phyloP scores from a whole-genome alignment of 2,888 invertebrate genomes.

The Drosophila austrosaltans region DNA sequence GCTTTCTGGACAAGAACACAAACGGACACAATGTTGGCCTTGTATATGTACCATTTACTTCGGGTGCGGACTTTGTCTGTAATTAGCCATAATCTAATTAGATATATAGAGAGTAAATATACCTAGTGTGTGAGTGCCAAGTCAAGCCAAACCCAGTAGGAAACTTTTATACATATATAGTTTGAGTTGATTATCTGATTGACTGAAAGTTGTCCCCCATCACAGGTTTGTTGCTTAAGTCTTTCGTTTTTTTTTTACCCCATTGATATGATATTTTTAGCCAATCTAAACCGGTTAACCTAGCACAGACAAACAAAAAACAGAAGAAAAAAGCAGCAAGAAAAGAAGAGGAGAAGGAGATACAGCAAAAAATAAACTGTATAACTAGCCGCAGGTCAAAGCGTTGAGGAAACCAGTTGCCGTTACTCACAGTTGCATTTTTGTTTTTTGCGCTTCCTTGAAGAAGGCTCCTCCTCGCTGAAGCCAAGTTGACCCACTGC shows the following conservation, averaged over 20 bases:
- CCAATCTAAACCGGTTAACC: conserved; percentile 28
- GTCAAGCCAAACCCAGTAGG: conserved; percentile 31
- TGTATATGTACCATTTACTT: conserved; percentile 29
- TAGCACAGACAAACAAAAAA: conserved; percentile 26
- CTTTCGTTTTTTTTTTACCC: conserved; percentile 53
- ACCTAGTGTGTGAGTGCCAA: conserved; percentile 21
- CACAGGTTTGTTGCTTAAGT: conserved; percentile 38
- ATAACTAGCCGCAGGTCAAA: conserved; percentile 67
- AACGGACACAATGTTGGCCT: conserved; percentile 44
- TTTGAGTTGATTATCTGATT: conserved; percentile 34
- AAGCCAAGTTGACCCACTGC: conserved; percentile 67
- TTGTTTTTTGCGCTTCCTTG: conserved; percentile 56
- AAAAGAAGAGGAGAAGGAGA: not conserved
- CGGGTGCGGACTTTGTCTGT: conserved; percentile 60
- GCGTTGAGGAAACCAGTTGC: conserved; percentile 64
- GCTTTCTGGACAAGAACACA: conserved; percentile 36
- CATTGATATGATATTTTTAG: conserved; percentile 20
- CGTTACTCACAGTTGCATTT: conserved; percentile 61
- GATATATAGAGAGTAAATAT: conserved; percentile 1
- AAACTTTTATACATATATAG: not conserved
- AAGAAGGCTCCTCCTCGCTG: conserved; percentile 55
- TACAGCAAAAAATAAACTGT: not conserved
- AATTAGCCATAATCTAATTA: conserved; percentile 66
- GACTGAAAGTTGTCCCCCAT: conserved; percentile 10
- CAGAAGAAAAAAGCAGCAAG: not conserved